Conservation (phyloP, 2,888 invertebrate genomes). For the Tinea semifulvella region DNA sequence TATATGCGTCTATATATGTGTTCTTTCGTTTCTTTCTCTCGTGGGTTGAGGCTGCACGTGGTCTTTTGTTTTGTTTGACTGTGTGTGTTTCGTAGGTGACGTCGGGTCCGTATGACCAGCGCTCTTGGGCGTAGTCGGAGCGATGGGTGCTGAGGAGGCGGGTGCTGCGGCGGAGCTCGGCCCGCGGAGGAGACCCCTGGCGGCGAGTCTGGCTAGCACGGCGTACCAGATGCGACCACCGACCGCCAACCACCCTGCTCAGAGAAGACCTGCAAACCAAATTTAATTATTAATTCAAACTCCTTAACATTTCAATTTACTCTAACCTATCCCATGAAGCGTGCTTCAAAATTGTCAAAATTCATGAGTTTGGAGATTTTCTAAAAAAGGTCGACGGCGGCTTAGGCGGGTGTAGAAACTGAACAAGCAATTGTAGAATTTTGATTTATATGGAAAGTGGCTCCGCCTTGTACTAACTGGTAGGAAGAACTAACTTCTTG, state of each 20-base stretch:
- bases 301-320: too few species aligned
- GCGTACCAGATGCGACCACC: constrained; percentile 61
- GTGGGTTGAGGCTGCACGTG: constrained; percentile 50
- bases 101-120: constrained; percentile 66
- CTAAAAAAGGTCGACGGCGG: too few species aligned
- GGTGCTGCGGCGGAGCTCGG: constrained; percentile 53
- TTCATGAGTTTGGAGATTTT: too few species aligned
- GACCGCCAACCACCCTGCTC: constrained; percentile 67
- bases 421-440: too few species aligned
- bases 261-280: constrained; percentile 61
- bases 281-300: too few species aligned
- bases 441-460: too few species aligned
- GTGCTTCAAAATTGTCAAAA: too few species aligned
- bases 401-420: too few species aligned
- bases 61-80: constrained; percentile 34
- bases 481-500: too few species aligned
- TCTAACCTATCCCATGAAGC: too few species aligned
- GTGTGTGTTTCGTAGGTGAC: constrained; percentile 55
- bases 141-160: constrained; percentile 60
- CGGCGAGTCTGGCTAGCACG: constrained; percentile 48
- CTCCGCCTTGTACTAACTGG: too few species aligned
- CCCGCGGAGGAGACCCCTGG: constrained; percentile 50
- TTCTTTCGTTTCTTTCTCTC: constrained; percentile 51
- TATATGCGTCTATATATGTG: constrained; percentile 31
- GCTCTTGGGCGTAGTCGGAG: constrained; percentile 66